Evolutionary conservation across 1,140 invertebrate genomes (phyloP), one percentile per base, ranked within the genome.

Genomic region (Phenacoccus solenopsis): DNA sequence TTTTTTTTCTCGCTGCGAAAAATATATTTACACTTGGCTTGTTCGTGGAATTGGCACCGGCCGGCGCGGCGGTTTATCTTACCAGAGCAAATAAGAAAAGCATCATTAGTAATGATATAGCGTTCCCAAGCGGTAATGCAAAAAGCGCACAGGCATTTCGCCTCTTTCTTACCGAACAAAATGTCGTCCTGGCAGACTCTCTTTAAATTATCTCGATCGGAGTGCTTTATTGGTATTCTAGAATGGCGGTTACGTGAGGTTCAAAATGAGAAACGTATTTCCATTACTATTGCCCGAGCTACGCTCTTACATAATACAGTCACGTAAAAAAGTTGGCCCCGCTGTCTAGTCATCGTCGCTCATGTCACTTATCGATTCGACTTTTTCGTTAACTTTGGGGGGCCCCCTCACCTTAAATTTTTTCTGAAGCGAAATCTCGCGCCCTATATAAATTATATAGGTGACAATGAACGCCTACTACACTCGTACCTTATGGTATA

Each of bases 201-300:
- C 59, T 64, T 64, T 64, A 64, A 64, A 64, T 64, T 64, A 64
- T 64, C 59, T 64, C 59, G 25, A 64, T 64, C 59, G 21, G 21
- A 64, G 25, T 25, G 59, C 59, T 64, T 64, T 64, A 64, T 64
- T 64, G 59, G 59, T 64, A 64, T 64, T 64, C 59, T 24, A 16
- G 59, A 64, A 64, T 25, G 59, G 59, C 59, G 59, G 59, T 64
- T 64, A 64, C 59, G 59, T 24, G 59, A 64, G 21, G 22, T 64
- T 64, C 59, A 27, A 64, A 64, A 64, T 64, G 59, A 64, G 59
- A 64, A 64, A 64, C 59, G 59, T 64, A 64, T 64, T 64, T 64
- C 59, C 59, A 64, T 64, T 64, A 64, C 10, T 27, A 27, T 24
- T 4, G 22, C 59, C 22, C 25, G 21, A 20, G 10, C 59, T 9